Base-by-base conservation (phyloP, 1,140 invertebrate species). In the Teleogryllus occipitalis region DNA sequence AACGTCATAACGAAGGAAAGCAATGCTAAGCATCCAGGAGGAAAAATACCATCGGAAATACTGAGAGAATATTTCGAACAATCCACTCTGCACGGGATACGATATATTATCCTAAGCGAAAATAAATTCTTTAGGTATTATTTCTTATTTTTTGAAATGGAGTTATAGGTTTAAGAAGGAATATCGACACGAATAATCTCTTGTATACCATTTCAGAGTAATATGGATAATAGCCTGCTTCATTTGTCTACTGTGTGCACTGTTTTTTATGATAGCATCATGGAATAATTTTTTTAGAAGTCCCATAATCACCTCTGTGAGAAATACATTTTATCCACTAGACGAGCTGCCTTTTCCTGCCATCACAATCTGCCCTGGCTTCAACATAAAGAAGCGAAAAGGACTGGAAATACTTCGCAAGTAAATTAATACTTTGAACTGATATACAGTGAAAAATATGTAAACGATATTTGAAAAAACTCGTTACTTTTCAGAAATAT, bases 331-430 rank as follows among this genome's bases (percentile, higher is more conserved):
- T 46, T 82, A 84, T 47, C 83, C 84, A 8, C 73, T 85, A 0
- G 80, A 84, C 72, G 79, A 80, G 0, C 39, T 85, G 5, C 82
- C 82, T 39, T 85, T 85, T 77, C 84, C 84, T 15, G 83, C 83
- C 0, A 82, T 85, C 12, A 82, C 82, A 15, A 82, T 85, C 47
- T 85, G 84, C 73, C 83, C 84, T 12, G 80, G 79, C 15, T 78
- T 83, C 79, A 84, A 84, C 78, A 84, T 84, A 15, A 82, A 82
- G 75, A 76, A 79, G 47, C 39, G 22, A 8, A 5, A 72, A 14
- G 78, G 54, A 7, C 15, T 49, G 72, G 46, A 72, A 7, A 21
- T 78, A 7, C 78, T 78, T n/a, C 8, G 8, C 18, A 78, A 49
- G 78, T 78, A 78, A 65, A 14, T 14, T 18, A 65, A 65, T 18